Evolutionary conservation across 1,140 invertebrate genomes (phyloP), one percentile per base, ranked within the genome.

Genomic region (Leptinotarsa texana): DNA sequence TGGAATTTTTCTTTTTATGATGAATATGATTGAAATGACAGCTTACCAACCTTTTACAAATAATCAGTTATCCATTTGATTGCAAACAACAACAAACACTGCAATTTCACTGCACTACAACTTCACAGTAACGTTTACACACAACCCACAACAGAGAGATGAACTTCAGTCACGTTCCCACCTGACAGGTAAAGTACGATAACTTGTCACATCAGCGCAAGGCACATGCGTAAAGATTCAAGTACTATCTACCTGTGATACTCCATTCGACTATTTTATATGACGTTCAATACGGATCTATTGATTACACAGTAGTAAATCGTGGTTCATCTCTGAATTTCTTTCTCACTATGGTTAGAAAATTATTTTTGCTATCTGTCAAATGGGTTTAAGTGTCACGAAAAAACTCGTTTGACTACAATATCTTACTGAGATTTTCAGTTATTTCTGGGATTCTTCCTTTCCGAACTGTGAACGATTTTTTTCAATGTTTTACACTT

Each of bases 191-290:
- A 57, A 18, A 57, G 51, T 57, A 57, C 51, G n/a, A 57, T 57
- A 57, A 57, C 51, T 57, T 4, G 51, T 15, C n/a, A 57, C 51
- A 57, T 57, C 51, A 57, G 15, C 51, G 51, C 51, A 57, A 57
- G n/a, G 51, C 51, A 57, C 51, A 57, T 57, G 51, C 51, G 51
- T 57, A 57, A 57, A 57, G 13, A 57, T 57, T 57, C n/a, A 57
- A 57, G 51, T 57, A 57, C 13, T 57, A 57, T 57, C 51, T 57
- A 57, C 51, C 51, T 57, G 51, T 57, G 51, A 3, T 15, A 17
- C 17, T 15, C 51, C 51, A 57, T 57, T 57, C n/a, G 6, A 15
- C 51, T 57, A 15, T 57, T 57, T 18, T 8, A 15, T 57, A 15
- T 57, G 6, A 57, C n/a, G 15, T 57, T 8, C 15, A 42, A 11